A percentile compares a stretch with the other conserved stretches of the same genome.
Conservation (phyloP, 2,888 invertebrate species). For the Drosophila nigricruria region DNA sequence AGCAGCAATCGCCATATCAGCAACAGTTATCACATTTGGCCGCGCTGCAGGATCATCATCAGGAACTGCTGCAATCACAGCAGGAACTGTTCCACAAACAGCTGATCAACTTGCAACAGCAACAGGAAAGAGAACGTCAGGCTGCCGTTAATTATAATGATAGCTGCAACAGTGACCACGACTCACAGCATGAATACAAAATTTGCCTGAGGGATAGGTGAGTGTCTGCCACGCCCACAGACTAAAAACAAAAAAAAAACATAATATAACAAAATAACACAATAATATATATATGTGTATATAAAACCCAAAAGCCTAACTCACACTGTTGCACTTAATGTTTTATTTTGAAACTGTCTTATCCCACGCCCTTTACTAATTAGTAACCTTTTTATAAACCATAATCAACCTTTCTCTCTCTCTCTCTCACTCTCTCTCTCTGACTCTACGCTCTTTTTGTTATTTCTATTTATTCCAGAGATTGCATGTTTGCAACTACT, state of each 20-base stretch:
- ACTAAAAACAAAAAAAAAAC: background rate
- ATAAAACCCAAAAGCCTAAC: background rate
- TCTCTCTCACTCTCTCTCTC: background rate
- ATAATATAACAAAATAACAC: background rate
- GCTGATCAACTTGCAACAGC: slow-evolving; percentile 71
- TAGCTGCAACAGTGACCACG: slow-evolving; percentile 67
- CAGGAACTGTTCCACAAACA: slow-evolving; percentile 82
- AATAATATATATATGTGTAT: background rate
- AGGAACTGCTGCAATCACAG: slow-evolving; percentile 70
- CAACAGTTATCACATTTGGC: slow-evolving; percentile 67
- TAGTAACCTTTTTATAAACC: slow-evolving; percentile 31
- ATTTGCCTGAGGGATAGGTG: slow-evolving; percentile 85
- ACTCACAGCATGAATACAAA: slow-evolving; percentile 81
- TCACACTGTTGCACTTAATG: background rate
- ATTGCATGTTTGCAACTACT: slow-evolving; percentile 67
- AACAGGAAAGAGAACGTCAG: slow-evolving; percentile 48
- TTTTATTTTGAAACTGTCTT: slow-evolving; percentile 22
- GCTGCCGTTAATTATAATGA: slow-evolving; percentile 60
- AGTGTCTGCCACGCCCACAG: slow-evolving; percentile 72
- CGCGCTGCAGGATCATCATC: slow-evolving; percentile 71
- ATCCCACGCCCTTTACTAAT: slow-evolving; percentile 24
- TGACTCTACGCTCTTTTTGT: background rate
- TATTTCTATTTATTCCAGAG: slow-evolving; percentile 21
- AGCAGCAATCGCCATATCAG: slow-evolving; percentile 64
- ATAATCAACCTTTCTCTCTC: slow-evolving; percentile 8